Evolutionary conservation across 2,888 invertebrate genomes (phyloP).

Genomic region (Drosophila anomelani): DNA sequence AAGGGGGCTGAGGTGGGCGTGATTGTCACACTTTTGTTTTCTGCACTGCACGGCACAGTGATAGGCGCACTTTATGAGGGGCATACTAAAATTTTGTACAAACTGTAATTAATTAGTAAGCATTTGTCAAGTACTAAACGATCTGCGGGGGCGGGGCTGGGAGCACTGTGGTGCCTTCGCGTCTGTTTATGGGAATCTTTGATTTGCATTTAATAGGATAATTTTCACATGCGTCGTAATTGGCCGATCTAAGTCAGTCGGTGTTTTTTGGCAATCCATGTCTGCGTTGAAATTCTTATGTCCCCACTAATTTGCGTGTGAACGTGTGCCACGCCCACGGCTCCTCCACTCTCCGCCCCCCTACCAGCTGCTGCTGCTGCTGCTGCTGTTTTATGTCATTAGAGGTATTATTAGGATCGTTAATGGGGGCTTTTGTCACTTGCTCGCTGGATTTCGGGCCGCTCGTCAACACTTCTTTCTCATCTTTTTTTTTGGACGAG

Average conservation of each 20-base stretch:
- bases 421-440: slow-evolving; percentile 74
- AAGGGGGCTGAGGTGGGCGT: slow-evolving; percentile 33
- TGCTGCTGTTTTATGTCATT: slow-evolving; percentile 72
- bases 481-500: slow-evolving; percentile 45
- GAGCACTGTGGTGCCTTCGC: slow-evolving; percentile 6
- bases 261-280: slow-evolving; percentile 43
- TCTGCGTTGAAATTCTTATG: slow-evolving; percentile 72
- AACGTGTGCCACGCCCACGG: slow-evolving; percentile 55
- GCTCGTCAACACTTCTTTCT: slow-evolving; percentile 51
- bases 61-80: slow-evolving; percentile 82
- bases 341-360: slow-evolving; percentile 2
- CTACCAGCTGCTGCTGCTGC: slow-evolving; percentile 57
- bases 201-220: slow-evolving; percentile 81
- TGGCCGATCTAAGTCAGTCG: slow-evolving; percentile 46
- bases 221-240: slow-evolving; percentile 82
- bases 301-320: slow-evolving; percentile 82
- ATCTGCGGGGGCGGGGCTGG: slow-evolving; percentile 19
- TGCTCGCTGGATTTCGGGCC: slow-evolving; percentile 51
- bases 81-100: slow-evolving; percentile 84
- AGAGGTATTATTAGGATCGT: slow-evolving; percentile 79
- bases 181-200: slow-evolving; percentile 36
- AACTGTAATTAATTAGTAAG: slow-evolving; percentile 85
- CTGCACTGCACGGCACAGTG: slow-evolving; percentile 64
- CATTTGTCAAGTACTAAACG: slow-evolving; percentile 84
- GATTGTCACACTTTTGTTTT: slow-evolving; percentile 76